These are phyloP conservation scores for Aporophyla lueneburgensis DNA, from an alignment of 2,888 invertebrate species.

Conservation along the genomic window DNA sequence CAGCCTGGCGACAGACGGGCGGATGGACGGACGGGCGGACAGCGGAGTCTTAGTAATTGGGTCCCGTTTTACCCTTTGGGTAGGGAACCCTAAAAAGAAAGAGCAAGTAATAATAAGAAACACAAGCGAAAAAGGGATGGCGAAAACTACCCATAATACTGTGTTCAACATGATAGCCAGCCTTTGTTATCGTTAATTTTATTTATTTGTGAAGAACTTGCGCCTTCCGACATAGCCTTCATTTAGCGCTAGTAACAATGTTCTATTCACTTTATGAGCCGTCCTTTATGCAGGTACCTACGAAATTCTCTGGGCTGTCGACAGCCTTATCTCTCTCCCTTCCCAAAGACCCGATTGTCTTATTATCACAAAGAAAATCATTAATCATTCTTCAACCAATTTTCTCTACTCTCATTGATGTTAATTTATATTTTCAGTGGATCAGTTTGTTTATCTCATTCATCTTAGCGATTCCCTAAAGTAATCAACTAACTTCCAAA, in stretches of 20 bases:
- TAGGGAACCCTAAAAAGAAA: no score
- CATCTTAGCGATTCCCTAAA: constrained; percentile 76
- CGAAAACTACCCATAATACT: constrained; percentile 10
- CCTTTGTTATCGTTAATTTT: constrained; percentile 29
- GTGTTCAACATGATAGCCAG: constrained; percentile 28
- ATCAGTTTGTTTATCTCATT: constrained; percentile 75
- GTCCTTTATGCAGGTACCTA: constrained; percentile 34
- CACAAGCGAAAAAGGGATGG: constrained; percentile 6
- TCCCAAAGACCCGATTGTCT: constrained; percentile 47
- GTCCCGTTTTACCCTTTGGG: no score
- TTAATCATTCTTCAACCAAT: constrained; percentile 65
- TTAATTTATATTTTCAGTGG: constrained; percentile 70
- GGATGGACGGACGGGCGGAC: no score
- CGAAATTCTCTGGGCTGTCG: constrained; percentile 42
- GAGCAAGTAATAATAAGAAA: constrained; percentile 4
- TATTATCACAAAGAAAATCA: constrained; percentile 56
- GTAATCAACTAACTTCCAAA: constrained; percentile 77
- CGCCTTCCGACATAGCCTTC: constrained; percentile 18
- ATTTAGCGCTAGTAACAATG: constrained; percentile 43
- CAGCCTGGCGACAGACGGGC: no score
- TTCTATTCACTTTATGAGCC: constrained; percentile 47
- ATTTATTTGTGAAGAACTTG: constrained; percentile 51
- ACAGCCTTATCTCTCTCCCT: constrained; percentile 32
- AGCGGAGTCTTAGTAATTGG: no score
- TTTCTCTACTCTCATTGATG: constrained; percentile 58